Conservation (phyloP, 2,888 invertebrate genomes). For the Melieria picta region DNA sequence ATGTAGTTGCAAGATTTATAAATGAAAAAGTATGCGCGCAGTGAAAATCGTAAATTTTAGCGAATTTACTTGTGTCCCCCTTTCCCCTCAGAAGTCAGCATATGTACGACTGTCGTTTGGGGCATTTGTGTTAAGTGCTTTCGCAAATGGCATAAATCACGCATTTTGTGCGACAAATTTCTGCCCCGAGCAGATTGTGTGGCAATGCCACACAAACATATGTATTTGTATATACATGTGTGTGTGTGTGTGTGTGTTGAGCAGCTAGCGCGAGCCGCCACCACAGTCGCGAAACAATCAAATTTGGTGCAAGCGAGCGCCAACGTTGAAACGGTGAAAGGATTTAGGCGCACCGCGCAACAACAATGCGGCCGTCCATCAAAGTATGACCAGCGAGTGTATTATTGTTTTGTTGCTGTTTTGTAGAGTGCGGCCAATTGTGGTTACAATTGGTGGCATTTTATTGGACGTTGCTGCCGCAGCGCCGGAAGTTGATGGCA, state of each 20-base stretch:
- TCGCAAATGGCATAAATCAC: conserved; percentile 43
- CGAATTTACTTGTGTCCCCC: conserved; percentile 6
- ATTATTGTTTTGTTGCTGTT: background rate
- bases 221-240: too few relatives aligned
- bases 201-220: too few relatives aligned
- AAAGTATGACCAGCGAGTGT: background rate
- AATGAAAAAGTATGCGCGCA: conserved; percentile 35
- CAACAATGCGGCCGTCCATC: background rate
- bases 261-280: conserved; percentile 12
- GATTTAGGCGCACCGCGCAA: conserved; percentile 18
- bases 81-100: background rate
- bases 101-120: background rate
- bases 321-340: background rate
- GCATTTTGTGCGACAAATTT: background rate
- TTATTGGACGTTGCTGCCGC: background rate
- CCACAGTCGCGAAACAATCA: conserved; percentile 11
- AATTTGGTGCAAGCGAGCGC: background rate
- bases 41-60: conserved; percentile 42
- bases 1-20: conserved; percentile 64
- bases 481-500: conserved; percentile 35
- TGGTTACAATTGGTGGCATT: background rate
- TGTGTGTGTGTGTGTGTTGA: background rate
- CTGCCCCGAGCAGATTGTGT: background rate
- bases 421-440: background rate
- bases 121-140: conserved; percentile 42